Conservation (phyloP, 2,888 invertebrate genomes). For the Ctena decussata region DNA sequence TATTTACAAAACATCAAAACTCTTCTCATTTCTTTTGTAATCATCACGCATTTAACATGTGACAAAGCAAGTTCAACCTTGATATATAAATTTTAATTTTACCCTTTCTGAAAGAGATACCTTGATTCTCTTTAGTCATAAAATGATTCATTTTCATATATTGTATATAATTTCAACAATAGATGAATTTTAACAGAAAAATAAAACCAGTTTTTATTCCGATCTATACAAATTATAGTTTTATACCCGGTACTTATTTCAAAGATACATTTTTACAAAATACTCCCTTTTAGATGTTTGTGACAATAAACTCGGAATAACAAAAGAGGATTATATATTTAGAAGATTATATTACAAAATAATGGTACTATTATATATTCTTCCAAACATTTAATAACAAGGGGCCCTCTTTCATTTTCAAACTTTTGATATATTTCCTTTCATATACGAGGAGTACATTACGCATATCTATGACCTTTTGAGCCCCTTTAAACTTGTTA, state of each 20-base stretch:
- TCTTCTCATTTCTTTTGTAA: not conserved
- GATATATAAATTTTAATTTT: slow-evolving; percentile 2
- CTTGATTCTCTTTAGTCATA: not conserved
- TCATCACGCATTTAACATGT: not conserved
- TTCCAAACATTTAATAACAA: not conserved
- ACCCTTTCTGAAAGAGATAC: slow-evolving; percentile 9
- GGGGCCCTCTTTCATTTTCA: not conserved
- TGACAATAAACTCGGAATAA: not conserved
- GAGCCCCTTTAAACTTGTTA: not conserved
- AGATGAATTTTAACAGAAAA: slow-evolving; percentile 20
- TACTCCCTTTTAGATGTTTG: not conserved
- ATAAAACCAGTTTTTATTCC: slow-evolving; percentile 40
- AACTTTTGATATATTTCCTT: slow-evolving; percentile 14
- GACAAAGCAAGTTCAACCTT: not conserved
- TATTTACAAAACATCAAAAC: too few species aligned
- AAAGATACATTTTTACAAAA: slow-evolving; percentile 1
- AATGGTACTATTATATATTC: slow-evolving; percentile 9
- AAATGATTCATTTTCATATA: slow-evolving; percentile 10
- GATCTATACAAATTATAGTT: slow-evolving; percentile 24
- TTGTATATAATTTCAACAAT: slow-evolving; percentile 15
- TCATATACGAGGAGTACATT: not conserved
- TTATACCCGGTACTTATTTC: slow-evolving; percentile 9
- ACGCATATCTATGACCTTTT: not conserved
- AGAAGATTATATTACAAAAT: slow-evolving; percentile 13
- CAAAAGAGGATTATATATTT: slow-evolving; percentile 14